phyloP scores from a whole-genome alignment of 2,113 vertebrate species.

The Plotosus lineatus region DNA sequence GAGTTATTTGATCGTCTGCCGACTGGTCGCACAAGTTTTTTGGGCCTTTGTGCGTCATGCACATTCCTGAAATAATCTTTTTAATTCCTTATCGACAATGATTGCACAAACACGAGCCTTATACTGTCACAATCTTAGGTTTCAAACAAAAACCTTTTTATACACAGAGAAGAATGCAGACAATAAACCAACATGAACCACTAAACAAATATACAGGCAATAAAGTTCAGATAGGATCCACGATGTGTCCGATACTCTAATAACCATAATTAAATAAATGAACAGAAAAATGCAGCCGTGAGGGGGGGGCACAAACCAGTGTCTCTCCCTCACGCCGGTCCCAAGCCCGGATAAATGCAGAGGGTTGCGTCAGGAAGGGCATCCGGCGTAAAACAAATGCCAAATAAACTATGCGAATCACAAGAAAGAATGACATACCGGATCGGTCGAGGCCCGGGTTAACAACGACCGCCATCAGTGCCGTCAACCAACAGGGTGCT shows the following conservation, averaged over 20 bases:
- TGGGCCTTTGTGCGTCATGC: background rate
- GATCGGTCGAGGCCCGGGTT: no score
- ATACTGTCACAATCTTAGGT: background rate
- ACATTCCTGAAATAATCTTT: conserved; percentile 12
- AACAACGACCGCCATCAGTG: no score
- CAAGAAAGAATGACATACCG: no score
- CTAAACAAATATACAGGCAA: background rate
- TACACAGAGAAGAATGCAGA: background rate
- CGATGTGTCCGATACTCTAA: background rate
- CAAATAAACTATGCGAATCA: no score
- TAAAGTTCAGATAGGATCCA: background rate
- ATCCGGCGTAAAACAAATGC: no score
- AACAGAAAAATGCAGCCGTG: no score
- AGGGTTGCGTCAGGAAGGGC: no score
- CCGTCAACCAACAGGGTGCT: no score
- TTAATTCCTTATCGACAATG: background rate
- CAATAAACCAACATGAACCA: background rate
- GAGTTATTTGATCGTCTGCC: background rate
- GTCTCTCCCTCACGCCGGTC: no score
- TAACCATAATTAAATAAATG: background rate
- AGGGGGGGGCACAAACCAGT: no score
- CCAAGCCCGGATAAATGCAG: no score
- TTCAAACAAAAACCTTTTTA: background rate
- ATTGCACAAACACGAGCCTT: background rate
- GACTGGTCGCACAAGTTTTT: conserved; percentile 1